phyloP scores from a whole-genome alignment of 1,140 invertebrate species.

The Aphidius ervi region DNA sequence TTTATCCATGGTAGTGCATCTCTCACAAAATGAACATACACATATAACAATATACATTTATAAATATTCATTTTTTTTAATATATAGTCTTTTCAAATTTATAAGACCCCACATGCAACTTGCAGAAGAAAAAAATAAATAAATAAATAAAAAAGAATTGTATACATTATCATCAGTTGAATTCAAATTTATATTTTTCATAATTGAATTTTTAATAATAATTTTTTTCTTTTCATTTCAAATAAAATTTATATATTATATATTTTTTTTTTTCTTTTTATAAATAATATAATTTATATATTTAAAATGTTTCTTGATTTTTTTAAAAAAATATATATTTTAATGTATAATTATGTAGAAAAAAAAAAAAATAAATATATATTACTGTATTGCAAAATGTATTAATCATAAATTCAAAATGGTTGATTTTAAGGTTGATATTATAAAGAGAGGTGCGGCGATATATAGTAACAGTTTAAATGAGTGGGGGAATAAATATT shows the following conservation, averaged over 20 bases:
- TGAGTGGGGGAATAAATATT: slow-evolving; percentile 30
- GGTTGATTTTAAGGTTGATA: background rate
- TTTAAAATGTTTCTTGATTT: background rate
- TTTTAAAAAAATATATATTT: too few relatives aligned
- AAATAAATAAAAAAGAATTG: background rate
- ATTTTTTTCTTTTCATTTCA: too few relatives aligned
- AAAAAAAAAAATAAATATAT: too few relatives aligned
- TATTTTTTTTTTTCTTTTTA: too few relatives aligned
- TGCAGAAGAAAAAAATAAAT: slow-evolving; percentile 2
- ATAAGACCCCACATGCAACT: slow-evolving; percentile 18
- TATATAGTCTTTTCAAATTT: background rate
- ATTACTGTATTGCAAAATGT: too few relatives aligned
- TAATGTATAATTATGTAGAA: too few relatives aligned
- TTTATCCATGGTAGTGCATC: slow-evolving; percentile 36
- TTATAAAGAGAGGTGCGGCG: slow-evolving; percentile 2
- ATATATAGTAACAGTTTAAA: background rate
- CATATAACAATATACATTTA: too few relatives aligned
- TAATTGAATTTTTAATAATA: too few relatives aligned
- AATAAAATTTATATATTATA: too few relatives aligned
- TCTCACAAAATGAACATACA: background rate
- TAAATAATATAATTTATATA: too few relatives aligned
- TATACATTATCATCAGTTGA: slow-evolving; percentile 16
- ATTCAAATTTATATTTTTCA: slow-evolving; percentile 1
- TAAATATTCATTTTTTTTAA: background rate
- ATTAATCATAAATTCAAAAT: background rate